A percentile compares a stretch with the other conserved stretches of the same genome.
These are phyloP conservation scores for Eulemur macaco DNA, from an alignment of 2,113 vertebrate genomes.

Conservation along the genomic window DNA sequence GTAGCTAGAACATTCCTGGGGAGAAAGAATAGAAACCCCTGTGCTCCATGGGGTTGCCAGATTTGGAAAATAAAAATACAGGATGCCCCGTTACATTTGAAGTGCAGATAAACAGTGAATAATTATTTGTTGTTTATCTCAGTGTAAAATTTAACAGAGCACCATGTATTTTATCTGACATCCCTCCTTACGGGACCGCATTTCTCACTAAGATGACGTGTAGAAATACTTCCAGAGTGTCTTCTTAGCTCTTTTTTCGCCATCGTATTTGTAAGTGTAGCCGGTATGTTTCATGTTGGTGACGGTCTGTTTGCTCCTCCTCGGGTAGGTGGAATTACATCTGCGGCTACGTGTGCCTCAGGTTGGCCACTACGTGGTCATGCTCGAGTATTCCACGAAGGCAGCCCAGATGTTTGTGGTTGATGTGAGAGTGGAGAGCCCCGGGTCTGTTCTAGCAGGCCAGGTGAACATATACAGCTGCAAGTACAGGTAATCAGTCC, in stretches of 20 bases:
- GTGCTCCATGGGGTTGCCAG: not conserved
- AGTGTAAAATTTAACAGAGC: not conserved
- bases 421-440: slow-evolving; percentile 81
- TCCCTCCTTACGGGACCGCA: not conserved
- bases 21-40: not conserved
- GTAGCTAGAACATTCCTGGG: not conserved
- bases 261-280: accelerated
- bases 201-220: not conserved
- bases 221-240: not conserved
- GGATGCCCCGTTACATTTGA: not conserved
- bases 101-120: not conserved
- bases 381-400: slow-evolving; percentile 91
- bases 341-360: slow-evolving; percentile 87
- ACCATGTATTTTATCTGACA: not conserved
- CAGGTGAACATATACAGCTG: slow-evolving; percentile 92
- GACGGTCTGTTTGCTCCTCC: not conserved
- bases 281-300: accelerated
- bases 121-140: not conserved
- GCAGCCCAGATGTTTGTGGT: slow-evolving; percentile 82
- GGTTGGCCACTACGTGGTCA: slow-evolving; percentile 86
- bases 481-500: slow-evolving; percentile 88
- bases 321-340: slow-evolving; percentile 86
- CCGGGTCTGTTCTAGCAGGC: slow-evolving; percentile 77
- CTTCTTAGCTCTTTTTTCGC: not conserved
- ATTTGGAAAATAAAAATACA: not conserved